Conservation (phyloP, 2,113 vertebrate species). For the Chionomys nivalis region DNA sequence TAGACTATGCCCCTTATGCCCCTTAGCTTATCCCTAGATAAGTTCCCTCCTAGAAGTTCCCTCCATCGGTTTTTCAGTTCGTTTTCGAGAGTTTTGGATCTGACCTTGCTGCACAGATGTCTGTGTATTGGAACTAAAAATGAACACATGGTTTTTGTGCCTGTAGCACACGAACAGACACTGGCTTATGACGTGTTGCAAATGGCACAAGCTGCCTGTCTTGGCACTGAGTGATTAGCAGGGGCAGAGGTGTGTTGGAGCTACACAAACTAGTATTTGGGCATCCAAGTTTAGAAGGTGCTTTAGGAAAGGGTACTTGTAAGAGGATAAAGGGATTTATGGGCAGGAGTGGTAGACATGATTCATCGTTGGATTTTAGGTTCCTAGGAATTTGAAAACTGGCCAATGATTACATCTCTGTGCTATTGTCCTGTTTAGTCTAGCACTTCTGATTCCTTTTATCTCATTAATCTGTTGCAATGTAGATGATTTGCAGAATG, state of each 20-base stretch:
- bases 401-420: not conserved
- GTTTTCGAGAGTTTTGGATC: conserved; percentile 62
- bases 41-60: not conserved
- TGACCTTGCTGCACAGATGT: conserved; percentile 70
- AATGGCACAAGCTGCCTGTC: conserved; percentile 70
- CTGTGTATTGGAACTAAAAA: conserved; percentile 77
- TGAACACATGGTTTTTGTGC: conserved; percentile 69
- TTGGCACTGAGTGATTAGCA: conserved; percentile 52
- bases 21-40: conserved; percentile 12
- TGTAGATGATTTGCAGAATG: not conserved
- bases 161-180: conserved; percentile 59
- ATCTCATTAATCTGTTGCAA: conserved; percentile 8
- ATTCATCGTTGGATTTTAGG: conserved; percentile 36
- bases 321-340: conserved; percentile 19
- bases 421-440: conserved; percentile 17
- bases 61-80: not conserved
- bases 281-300: conserved; percentile 39
- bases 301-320: not conserved
- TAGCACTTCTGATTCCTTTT: conserved; percentile 44
- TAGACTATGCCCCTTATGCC: not conserved
- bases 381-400: conserved; percentile 64
- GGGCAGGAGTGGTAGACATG: not conserved
- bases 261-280: conserved; percentile 38
- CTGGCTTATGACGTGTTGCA: conserved; percentile 60
- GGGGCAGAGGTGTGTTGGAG: conserved; percentile 54